Evolutionary conservation across 2,113 vertebrate species (phyloP), one percentile per base, ranked within the genome.

Genomic region (Myotis lucifugus): DNA sequence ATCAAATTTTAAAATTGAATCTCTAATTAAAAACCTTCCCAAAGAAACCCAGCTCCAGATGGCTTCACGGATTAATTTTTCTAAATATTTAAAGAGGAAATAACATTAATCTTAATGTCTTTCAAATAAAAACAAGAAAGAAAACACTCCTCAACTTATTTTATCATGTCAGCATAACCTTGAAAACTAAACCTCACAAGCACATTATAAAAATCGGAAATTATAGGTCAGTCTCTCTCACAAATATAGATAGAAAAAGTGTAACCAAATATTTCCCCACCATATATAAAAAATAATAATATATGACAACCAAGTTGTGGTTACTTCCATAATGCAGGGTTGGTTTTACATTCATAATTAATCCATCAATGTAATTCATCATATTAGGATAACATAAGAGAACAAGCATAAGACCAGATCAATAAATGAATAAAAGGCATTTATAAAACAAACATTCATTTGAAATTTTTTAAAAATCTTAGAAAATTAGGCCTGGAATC

Each of bases 31-130:
- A 84, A 84, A 32, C 4, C 14, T 84, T 54, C 70, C 34, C 42
- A 56, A 66, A 91, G 18, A 88, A 23, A 27, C 78, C 37, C 10
- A 40, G 17, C 23, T 5, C 52, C 70, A 56, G 50, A 37, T 88
- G 27, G 18, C 37, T 83, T 83, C 13, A 32, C 34, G 72, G 21
- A 15, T 72, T 9, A 88, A 66, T 88, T 88, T 21, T 37, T 76
- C 25, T 78, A 91, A 91, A 72, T 94, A 94, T 77, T 77, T 91
- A 48, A 91, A 77, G 42, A 61, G 29, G n/a, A 76, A 83, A 87
- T 77, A 83, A 79, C 15, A n/a, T 13, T 82, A 64, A 91, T 77
- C 17, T 90, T 83, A 91, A 93, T 54, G 18, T 84, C 46, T 78
- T 87, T 9, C 66, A 78, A 87, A 72, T 78, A 91, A 37, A 88